Percentiles rank a stretch among this genome's conserved stretches.
Evolutionary conservation across 2,113 vertebrate genomes (phyloP).

Genomic region (Ascaphus truei): DNA sequence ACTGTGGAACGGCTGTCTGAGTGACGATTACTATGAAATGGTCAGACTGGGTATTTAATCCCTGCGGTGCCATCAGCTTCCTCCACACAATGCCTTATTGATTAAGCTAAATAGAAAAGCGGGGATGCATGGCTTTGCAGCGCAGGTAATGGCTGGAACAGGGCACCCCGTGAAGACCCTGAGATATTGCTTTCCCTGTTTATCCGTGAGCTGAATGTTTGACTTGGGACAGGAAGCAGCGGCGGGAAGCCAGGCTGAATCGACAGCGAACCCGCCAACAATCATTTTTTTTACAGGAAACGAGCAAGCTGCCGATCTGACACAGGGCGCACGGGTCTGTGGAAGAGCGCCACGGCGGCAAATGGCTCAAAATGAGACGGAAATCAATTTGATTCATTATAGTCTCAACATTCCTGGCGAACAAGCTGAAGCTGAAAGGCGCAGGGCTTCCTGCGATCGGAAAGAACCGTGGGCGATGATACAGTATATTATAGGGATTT

Average conservation of each 20-base stretch:
- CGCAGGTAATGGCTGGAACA: neutral
- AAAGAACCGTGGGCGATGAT: too few relatives aligned
- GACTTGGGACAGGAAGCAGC: neutral
- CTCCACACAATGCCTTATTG: too few relatives aligned
- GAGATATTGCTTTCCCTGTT: neutral
- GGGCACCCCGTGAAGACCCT: neutral
- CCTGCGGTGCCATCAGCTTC: too few relatives aligned
- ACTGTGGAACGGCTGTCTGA: too few relatives aligned
- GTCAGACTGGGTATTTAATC: too few relatives aligned
- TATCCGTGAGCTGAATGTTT: slow-evolving; percentile 10
- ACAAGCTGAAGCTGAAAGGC: too few relatives aligned
- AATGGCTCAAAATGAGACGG: neutral
- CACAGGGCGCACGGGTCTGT: neutral
- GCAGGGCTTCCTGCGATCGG: too few relatives aligned
- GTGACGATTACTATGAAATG: too few relatives aligned
- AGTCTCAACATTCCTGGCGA: neutral
- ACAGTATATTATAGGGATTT: too few relatives aligned
- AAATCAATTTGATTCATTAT: neutral
- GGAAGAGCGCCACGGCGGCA: neutral
- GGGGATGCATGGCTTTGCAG: too few relatives aligned
- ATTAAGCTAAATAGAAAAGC: too few relatives aligned
- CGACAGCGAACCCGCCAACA: too few relatives aligned
- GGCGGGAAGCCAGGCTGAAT: neutral
- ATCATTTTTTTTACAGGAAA: neutral
- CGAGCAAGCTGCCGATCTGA: neutral